Conservation (phyloP, 2,888 invertebrate genomes). For the Sesia bembeciformis region DNA sequence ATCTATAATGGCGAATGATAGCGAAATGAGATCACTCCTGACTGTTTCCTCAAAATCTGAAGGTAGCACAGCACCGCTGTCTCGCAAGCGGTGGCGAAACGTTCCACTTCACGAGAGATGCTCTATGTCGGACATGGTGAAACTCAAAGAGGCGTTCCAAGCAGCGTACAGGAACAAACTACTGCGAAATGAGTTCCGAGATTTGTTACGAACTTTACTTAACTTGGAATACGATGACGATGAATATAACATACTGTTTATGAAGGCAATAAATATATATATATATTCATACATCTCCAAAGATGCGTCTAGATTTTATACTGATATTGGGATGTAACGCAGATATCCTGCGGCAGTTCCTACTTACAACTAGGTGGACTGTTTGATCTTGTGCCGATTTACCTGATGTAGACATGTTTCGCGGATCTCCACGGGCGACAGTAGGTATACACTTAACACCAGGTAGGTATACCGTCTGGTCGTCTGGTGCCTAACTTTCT, state of each 20-base stretch:
- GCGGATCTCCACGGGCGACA: too few species aligned
- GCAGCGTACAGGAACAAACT: slow-evolving; percentile 48
- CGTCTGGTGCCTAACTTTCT: too few species aligned
- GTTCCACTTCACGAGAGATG: slow-evolving; percentile 52
- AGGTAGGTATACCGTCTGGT: too few species aligned
- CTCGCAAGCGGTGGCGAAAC: slow-evolving; percentile 35
- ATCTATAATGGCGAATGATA: slow-evolving; percentile 36
- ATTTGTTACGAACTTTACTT: slow-evolving; percentile 45
- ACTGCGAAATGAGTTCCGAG: slow-evolving; percentile 50
- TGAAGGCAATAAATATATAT: slow-evolving; percentile 58
- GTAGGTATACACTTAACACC: too few species aligned
- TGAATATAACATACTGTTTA: slow-evolving; percentile 76
- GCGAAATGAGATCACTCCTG: slow-evolving; percentile 43
- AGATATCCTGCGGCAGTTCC: too few species aligned
- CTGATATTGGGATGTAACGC: too few species aligned
- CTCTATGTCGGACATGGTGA: slow-evolving; percentile 53
- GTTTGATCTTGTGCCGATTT: too few species aligned
- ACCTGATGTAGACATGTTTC: too few species aligned
- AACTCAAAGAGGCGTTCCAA: slow-evolving; percentile 61
- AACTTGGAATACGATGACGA: slow-evolving; percentile 70
- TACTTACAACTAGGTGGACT: too few species aligned
- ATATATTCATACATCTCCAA: too few species aligned
- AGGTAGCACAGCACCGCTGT: slow-evolving; percentile 29
- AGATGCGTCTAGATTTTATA: too few species aligned
- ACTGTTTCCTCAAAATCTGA: slow-evolving; percentile 45